These are phyloP conservation scores for Spodoptera litura DNA, from an alignment of 1,140 invertebrate genomes.

Conservation along the genomic window DNA sequence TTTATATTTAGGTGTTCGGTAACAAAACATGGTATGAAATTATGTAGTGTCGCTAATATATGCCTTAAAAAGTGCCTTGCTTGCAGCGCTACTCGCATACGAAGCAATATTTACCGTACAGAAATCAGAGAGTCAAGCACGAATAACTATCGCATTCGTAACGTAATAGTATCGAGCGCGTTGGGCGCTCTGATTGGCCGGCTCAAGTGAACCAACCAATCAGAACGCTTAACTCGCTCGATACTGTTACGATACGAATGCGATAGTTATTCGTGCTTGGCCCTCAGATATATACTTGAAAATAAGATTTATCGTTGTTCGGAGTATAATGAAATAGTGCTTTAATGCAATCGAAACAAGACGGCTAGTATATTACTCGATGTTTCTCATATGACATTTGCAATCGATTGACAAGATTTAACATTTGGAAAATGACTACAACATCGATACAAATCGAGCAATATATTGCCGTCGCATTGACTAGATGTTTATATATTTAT, in stretches of 20 bases:
- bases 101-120: constrained; percentile 16
- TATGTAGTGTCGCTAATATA: constrained; percentile 17
- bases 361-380: neutral
- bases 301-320: constrained; percentile 15
- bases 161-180: no score
- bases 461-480: constrained; percentile 2
- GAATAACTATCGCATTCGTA: no score
- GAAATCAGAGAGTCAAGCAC: no score
- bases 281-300: constrained; percentile 12
- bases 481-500: constrained; percentile 45
- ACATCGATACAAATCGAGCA: constrained; percentile 23
- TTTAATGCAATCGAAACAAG: neutral
- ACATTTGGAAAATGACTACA: neutral
- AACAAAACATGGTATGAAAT: constrained; percentile 26
- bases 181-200: no score
- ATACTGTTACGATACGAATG: no score
- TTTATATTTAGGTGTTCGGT: constrained; percentile 27
- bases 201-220: no score
- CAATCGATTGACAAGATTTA: neutral
- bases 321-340: constrained; percentile 4
- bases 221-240: no score
- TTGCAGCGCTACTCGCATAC: constrained; percentile 2
- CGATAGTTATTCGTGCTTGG: no score
- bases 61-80: constrained; percentile 22
- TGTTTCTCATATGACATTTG: constrained; percentile 2